These are phyloP conservation scores for Neoaliturus tenellus DNA, from an alignment of 2,888 invertebrate species.

Conservation along the genomic window DNA sequence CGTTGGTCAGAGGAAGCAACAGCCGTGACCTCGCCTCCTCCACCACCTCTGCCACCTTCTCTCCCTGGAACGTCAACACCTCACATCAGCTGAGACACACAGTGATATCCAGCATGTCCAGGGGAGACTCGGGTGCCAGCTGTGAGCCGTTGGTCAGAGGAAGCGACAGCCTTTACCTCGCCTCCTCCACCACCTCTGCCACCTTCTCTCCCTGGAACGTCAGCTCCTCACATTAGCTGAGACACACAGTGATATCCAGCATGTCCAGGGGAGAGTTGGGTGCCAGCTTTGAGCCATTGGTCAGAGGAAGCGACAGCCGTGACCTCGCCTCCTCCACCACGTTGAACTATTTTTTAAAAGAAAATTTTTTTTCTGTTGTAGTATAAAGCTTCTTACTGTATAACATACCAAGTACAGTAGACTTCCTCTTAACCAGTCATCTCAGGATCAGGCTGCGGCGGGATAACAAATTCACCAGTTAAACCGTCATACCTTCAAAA, in stretches of 20 bases:
- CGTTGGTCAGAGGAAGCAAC: constrained; percentile 32
- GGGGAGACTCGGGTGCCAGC: constrained; percentile 68
- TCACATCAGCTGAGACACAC: no score
- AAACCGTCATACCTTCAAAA: no score
- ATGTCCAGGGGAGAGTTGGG: constrained; percentile 78
- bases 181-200: constrained; percentile 8
- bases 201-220: constrained; percentile 1
- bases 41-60: not conserved
- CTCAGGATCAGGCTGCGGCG: no score
- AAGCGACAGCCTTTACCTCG: not conserved
- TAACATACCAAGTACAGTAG: no score
- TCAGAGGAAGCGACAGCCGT: constrained; percentile 23
- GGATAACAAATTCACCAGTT: no score
- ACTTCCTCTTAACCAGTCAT: no score
- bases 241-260: constrained; percentile 88
- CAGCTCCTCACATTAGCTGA: no score
- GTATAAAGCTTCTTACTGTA: no score
- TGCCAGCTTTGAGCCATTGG: constrained; percentile 23
- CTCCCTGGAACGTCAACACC: not conserved
- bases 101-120: constrained; percentile 90
- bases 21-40: not conserved
- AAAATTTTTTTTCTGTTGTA: no score
- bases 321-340: not conserved
- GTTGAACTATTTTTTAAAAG: no score
- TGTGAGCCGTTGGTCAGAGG: constrained; percentile 28